Conservation (phyloP, 2,797 vertebrate species). For the Scarus forsteni region DNA sequence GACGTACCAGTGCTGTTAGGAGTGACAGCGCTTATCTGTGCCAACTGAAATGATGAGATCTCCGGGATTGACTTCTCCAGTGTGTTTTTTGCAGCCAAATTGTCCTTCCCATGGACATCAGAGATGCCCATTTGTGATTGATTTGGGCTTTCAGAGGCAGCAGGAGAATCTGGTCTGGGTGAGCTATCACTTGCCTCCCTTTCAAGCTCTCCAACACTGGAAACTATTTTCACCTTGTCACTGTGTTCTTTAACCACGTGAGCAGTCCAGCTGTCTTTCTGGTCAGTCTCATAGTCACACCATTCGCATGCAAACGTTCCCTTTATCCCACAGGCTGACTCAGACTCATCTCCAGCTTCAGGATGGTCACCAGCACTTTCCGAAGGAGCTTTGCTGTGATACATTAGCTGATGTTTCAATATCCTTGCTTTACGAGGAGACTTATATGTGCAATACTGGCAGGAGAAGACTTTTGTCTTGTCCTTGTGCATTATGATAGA, state of each 20-base stretch:
- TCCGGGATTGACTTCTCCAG: constrained; percentile 84
- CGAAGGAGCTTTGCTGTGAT: constrained; percentile 86
- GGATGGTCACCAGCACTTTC: constrained; percentile 78
- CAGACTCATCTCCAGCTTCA: constrained; percentile 83
- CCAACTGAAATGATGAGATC: constrained; percentile 89
- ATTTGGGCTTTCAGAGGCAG: constrained; percentile 85
- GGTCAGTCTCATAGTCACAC: constrained; percentile 96
- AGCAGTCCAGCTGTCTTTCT: constrained; percentile 93
- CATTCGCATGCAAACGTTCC: constrained; percentile 97
- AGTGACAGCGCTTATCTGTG: constrained; percentile 90
- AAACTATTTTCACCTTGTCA: constrained; percentile 96
- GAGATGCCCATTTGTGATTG: constrained; percentile 85
- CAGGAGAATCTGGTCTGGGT: constrained; percentile 85
- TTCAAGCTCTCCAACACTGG: constrained; percentile 87
- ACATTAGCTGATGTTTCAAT: constrained; percentile 96
- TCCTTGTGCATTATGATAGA: constrained; percentile 90
- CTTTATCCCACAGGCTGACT: constrained; percentile 82
- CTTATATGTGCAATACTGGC: constrained; percentile 97
- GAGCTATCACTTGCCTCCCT: constrained; percentile 84
- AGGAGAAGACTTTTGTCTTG: constrained; percentile 94
- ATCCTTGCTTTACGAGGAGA: constrained; percentile 94
- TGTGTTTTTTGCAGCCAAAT: constrained; percentile 80
- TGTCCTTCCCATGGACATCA: constrained; percentile 83
- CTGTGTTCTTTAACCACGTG: constrained; percentile 98
- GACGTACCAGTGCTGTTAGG: constrained; percentile 91